Conservation (phyloP, 2,113 vertebrate species). For the Calyptommatus sinebrachiatus region DNA sequence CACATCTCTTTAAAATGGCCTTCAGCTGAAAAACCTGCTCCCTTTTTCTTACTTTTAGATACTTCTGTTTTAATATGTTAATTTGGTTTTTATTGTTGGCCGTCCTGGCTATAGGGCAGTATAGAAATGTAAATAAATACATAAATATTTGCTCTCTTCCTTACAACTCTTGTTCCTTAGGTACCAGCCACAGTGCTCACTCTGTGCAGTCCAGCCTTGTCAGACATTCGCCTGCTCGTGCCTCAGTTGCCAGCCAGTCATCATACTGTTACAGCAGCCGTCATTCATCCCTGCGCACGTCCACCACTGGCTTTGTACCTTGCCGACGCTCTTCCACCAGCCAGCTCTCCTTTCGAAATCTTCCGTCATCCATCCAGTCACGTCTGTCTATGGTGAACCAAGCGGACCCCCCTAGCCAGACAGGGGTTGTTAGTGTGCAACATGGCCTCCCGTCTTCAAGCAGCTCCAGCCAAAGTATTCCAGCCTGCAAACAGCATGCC, state of each 20-base stretch:
- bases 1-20: too few species aligned
- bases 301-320: slow-evolving; percentile 88
- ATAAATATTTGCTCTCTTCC: slow-evolving; percentile 29
- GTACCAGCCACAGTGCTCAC: slow-evolving; percentile 95
- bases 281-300: slow-evolving; percentile 93
- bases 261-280: slow-evolving; percentile 94
- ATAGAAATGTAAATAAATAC: not conserved
- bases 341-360: slow-evolving; percentile 92
- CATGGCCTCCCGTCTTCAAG: slow-evolving; percentile 85
- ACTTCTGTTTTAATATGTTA: too few species aligned
- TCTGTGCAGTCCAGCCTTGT: slow-evolving; percentile 91
- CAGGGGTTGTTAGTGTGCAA: slow-evolving; percentile 64
- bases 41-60: too few species aligned
- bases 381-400: slow-evolving; percentile 85
- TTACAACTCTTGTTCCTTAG: slow-evolving; percentile 64
- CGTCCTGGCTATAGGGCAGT: too few species aligned
- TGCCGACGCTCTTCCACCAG: slow-evolving; percentile 95
- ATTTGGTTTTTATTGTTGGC: too few species aligned
- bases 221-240: slow-evolving; percentile 94
- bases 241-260: slow-evolving; percentile 92
- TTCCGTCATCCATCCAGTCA: slow-evolving; percentile 93
- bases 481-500: slow-evolving; percentile 92
- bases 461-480: slow-evolving; percentile 96
- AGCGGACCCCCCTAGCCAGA: slow-evolving; percentile 76
- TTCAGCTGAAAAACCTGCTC: too few species aligned